phyloP scores from a whole-genome alignment of 2,113 vertebrate species.

The Neodontobutis hainanensis region DNA sequence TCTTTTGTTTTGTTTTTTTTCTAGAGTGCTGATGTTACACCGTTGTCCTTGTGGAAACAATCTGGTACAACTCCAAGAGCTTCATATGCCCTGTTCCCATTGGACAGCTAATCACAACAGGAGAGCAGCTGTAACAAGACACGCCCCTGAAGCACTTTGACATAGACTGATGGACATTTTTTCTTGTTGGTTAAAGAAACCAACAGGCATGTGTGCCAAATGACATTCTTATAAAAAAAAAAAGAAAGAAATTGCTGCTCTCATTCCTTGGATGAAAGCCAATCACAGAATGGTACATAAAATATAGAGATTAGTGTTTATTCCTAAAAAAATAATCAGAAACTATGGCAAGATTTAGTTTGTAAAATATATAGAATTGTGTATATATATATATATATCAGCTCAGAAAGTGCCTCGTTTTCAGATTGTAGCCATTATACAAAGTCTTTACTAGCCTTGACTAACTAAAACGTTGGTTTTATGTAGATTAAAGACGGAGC shows the following conservation, averaged over 20 bases:
- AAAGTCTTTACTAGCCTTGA: constrained; percentile 30
- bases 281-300: constrained; percentile 58
- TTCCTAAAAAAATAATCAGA: constrained; percentile 25
- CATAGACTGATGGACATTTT: constrained; percentile 56
- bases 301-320: constrained; percentile 17
- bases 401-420: constrained; percentile 75
- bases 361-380: constrained; percentile 39
- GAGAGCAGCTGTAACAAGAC: constrained; percentile 41
- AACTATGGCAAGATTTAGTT: constrained; percentile 38
- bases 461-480: constrained; percentile 42
- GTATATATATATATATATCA: constrained; percentile 39
- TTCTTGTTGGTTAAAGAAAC: constrained; percentile 56
- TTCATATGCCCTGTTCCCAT: constrained; percentile 25
- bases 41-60: constrained; percentile 54
- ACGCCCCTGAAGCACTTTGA: constrained; percentile 66
- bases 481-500: constrained; percentile 33
- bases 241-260: constrained; percentile 60
- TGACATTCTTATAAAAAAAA: constrained; percentile 29
- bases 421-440: constrained; percentile 67
- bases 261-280: constrained; percentile 62
- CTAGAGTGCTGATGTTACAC: constrained; percentile 77
- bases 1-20: constrained; percentile 25
- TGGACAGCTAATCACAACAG: constrained; percentile 34
- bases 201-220: constrained; percentile 67
- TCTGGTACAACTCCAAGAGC: constrained; percentile 40